Percentiles rank a stretch among this genome's conserved stretches.
Evolutionary conservation across 1,140 invertebrate species (phyloP).

Genomic region (Drosophila nigromelanica): DNA sequence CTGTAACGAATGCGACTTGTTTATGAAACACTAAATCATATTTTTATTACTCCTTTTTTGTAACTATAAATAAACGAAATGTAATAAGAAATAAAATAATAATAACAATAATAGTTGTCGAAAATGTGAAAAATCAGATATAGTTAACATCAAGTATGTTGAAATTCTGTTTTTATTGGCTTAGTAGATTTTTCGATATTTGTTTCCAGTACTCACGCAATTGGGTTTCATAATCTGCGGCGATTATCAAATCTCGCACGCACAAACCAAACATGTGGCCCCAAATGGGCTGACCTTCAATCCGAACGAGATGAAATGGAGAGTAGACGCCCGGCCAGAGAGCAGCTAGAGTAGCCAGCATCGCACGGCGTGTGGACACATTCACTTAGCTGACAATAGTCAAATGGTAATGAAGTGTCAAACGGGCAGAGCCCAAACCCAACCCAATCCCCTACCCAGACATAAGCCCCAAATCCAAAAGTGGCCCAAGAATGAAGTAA

Average conservation of each 20-base stretch:
- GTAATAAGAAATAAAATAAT: constrained; percentile 3
- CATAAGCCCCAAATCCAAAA: constrained; percentile 1
- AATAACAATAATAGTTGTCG: no score
- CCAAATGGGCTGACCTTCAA: constrained; percentile 27
- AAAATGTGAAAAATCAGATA: no score
- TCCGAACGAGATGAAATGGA: constrained; percentile 29
- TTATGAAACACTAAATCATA: constrained; percentile 4
- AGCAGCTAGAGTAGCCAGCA: background rate
- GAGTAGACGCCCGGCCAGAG: constrained; percentile 12
- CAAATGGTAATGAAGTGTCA: constrained; percentile 46
- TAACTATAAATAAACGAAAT: constrained; percentile 25
- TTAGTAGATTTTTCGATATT: background rate
- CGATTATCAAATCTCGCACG: constrained; percentile 16
- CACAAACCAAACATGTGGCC: constrained; percentile 7
- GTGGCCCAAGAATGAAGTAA: constrained; percentile 52
- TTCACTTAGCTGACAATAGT: constrained; percentile 40
- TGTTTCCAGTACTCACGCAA: background rate
- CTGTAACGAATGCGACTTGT: constrained; percentile 13
- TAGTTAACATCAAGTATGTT: background rate
- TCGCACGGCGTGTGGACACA: constrained; percentile 25
- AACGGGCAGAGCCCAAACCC: constrained; percentile 18
- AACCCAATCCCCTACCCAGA: background rate
- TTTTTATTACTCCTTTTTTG: constrained; percentile 17
- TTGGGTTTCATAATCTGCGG: constrained; percentile 15
- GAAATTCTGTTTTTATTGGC: no score